These are phyloP conservation scores for Saturnia pavonia DNA, from an alignment of 2,888 invertebrate species.

Conservation along the genomic window DNA sequence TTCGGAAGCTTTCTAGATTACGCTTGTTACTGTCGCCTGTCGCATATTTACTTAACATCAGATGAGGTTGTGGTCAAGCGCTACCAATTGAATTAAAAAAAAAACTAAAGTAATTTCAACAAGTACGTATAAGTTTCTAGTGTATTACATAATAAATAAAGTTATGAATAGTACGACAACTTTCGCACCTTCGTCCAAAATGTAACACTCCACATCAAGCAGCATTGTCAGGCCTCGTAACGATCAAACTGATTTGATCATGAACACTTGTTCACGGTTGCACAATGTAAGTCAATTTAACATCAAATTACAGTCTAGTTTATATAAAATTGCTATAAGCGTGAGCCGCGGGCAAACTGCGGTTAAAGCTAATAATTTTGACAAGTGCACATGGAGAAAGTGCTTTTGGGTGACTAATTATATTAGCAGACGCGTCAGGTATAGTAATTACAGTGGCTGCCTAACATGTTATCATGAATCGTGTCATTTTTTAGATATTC, in stretches of 20 bases:
- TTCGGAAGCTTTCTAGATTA: neutral
- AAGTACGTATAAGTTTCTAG: constrained; percentile 2
- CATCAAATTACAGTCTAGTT: constrained; percentile 44
- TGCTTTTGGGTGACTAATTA: constrained; percentile 30
- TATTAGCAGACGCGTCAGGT: constrained; percentile 18
- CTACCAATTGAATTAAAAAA: neutral
- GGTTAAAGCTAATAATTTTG: constrained; percentile 40
- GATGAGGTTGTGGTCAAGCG: neutral
- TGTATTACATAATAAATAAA: constrained; percentile 27
- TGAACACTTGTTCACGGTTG: constrained; percentile 37
- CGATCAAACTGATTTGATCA: constrained; percentile 38
- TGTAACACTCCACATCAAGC: constrained; percentile 24
- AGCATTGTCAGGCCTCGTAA: constrained; percentile 27
- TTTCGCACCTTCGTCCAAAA: constrained; percentile 23
- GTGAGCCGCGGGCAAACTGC: constrained; percentile 31
- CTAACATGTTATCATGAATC: constrained; percentile 8
- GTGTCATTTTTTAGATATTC: constrained; percentile 4
- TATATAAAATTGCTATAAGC: constrained; percentile 18
- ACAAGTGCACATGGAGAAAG: constrained; percentile 43
- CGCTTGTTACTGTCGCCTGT: neutral
- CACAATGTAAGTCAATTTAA: constrained; percentile 48
- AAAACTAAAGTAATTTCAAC: constrained; percentile 2
- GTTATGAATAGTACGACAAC: constrained; percentile 11
- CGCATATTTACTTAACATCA: neutral
- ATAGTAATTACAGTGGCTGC: constrained; percentile 16